A percentile compares a stretch with the other conserved stretches of the same genome.
These are phyloP conservation scores for Dichetophora obliterata DNA, from an alignment of 2,888 invertebrate species.

Conservation along the genomic window DNA sequence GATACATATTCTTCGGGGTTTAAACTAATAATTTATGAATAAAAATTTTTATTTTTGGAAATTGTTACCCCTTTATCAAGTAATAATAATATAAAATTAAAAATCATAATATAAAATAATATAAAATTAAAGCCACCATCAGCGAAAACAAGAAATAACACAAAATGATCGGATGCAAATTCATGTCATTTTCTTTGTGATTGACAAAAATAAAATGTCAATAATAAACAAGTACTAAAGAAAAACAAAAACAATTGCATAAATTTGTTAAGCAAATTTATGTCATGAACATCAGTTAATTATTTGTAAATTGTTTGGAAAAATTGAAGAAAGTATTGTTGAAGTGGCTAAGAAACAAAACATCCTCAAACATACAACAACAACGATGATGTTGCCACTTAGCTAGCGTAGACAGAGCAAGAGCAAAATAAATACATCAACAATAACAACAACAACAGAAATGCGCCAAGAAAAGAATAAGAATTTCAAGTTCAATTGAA, in stretches of 20 bases:
- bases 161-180: too few species aligned
- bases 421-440: background rate
- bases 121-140: too few species aligned
- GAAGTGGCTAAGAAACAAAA: background rate
- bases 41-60: too few species aligned
- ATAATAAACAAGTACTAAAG: background rate
- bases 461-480: background rate
- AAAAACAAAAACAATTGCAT: background rate
- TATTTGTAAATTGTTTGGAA: background rate
- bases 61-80: too few species aligned
- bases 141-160: too few species aligned
- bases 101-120: too few species aligned
- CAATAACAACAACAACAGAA: background rate
- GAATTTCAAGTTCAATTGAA: too few species aligned
- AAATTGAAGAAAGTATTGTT: background rate
- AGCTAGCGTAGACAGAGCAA: background rate
- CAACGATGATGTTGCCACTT: background rate
- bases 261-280: slow-evolving; percentile 4
- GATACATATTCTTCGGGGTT: too few species aligned
- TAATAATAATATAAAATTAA: too few species aligned
- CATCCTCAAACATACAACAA: background rate
- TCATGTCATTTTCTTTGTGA: too few species aligned
- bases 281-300: slow-evolving; percentile 13
- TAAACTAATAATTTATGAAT: too few species aligned
- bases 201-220: background rate